phyloP scores from a whole-genome alignment of 2,888 invertebrate genomes.

The Galerucella pusilla region DNA sequence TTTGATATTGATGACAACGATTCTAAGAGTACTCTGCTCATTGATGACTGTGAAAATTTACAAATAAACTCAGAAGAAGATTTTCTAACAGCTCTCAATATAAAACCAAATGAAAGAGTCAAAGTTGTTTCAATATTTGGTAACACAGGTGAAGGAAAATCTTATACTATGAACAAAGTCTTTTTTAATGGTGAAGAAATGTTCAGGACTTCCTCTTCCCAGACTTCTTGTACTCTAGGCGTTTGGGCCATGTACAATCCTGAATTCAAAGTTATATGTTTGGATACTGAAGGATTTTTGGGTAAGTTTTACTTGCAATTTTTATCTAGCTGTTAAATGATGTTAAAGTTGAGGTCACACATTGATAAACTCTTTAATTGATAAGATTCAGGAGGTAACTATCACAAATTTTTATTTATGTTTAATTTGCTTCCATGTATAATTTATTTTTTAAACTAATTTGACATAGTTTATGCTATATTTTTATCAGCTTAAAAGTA shows the following conservation, averaged over 20 bases:
- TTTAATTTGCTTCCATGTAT: neutral
- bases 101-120: constrained; percentile 68
- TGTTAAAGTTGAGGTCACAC: neutral
- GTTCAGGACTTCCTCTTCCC: constrained; percentile 75
- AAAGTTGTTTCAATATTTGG: constrained; percentile 88
- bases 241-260: constrained; percentile 82
- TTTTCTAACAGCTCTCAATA: constrained; percentile 67
- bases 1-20: constrained; percentile 49
- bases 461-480: too few relatives aligned
- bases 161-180: constrained; percentile 78
- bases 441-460: neutral
- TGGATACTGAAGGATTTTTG: constrained; percentile 85
- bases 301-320: constrained; percentile 63
- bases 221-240: constrained; percentile 79
- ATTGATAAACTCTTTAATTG: neutral
- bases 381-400: neutral
- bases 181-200: constrained; percentile 74
- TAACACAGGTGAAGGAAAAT: constrained; percentile 87
- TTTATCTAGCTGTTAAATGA: neutral
- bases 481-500: too few relatives aligned
- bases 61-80: constrained; percentile 69
- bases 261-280: constrained; percentile 72
- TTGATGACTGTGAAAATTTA: constrained; percentile 73
- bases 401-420: too few relatives aligned
- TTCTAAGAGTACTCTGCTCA: constrained; percentile 67